phyloP scores from a whole-genome alignment of 1,140 invertebrate genomes.

The Copidosoma floridanum region DNA sequence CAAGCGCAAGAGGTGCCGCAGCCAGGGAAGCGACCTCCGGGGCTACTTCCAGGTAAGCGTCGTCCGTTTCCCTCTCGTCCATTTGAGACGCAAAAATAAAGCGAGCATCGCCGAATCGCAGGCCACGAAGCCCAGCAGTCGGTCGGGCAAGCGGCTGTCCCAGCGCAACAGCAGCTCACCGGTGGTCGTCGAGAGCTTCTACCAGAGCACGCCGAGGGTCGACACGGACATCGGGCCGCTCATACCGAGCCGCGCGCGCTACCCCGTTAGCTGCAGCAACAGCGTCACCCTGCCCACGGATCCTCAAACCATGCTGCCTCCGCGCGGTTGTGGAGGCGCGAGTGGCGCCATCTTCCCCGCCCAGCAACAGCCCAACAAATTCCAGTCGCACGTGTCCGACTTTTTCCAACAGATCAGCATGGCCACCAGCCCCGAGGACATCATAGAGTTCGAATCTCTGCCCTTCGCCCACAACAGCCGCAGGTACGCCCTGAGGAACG shows the following conservation, averaged over 20 bases:
- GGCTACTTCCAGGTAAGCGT: constrained; percentile 50
- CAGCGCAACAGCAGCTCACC: constrained; percentile 38
- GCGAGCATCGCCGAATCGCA: too few species aligned
- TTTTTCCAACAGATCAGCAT: constrained; percentile 59
- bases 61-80: not conserved
- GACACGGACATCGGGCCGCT: constrained; percentile 52
- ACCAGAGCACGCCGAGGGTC: constrained; percentile 52
- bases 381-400: constrained; percentile 56
- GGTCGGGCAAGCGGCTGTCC: constrained; percentile 46
- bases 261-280: not conserved
- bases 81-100: too few species aligned
- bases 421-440: constrained; percentile 56
- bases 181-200: constrained; percentile 47
- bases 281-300: constrained; percentile 22
- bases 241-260: constrained; percentile 22
- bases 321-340: too few species aligned
- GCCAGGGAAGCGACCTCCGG: constrained; percentile 50
- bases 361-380: constrained; percentile 44
- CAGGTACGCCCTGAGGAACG: not conserved
- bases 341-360: constrained; percentile 31
- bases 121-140: constrained; percentile 47
- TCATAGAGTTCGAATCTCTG: constrained; percentile 50
- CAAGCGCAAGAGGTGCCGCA: constrained; percentile 45
- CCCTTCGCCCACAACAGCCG: constrained; percentile 27
- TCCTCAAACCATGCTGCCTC: not conserved